phyloP scores from a whole-genome alignment of 2,797 vertebrate genomes.

The Merluccius polli region DNA sequence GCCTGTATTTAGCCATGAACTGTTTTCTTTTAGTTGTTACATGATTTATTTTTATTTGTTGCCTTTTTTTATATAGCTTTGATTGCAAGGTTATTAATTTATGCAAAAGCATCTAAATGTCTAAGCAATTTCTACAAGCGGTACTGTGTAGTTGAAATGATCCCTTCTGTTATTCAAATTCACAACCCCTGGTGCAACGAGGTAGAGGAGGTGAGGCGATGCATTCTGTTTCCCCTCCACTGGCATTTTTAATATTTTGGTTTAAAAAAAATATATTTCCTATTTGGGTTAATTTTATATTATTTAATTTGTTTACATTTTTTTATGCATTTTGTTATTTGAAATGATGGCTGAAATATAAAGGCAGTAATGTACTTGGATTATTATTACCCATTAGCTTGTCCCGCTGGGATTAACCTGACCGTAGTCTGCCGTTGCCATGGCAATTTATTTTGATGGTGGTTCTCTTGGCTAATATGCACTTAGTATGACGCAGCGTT shows the following conservation, averaged over 20 bases:
- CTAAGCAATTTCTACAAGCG: slow-evolving; percentile 36
- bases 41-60: slow-evolving; percentile 2
- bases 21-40: slow-evolving; percentile 1
- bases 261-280: slow-evolving; percentile 49
- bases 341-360: slow-evolving; percentile 48
- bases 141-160: slow-evolving; percentile 50
- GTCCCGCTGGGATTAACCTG: not conserved
- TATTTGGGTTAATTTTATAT: slow-evolving; percentile 47
- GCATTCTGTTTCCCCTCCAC: slow-evolving; percentile 8
- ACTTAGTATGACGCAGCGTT: slow-evolving; percentile 29
- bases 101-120: slow-evolving; percentile 22
- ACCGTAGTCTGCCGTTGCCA: slow-evolving; percentile 39
- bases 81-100: slow-evolving; percentile 28
- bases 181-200: not conserved
- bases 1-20: slow-evolving; percentile 50
- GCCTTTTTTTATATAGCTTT: slow-evolving; percentile 5
- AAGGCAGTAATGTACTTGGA: slow-evolving; percentile 26
- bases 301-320: slow-evolving; percentile 64
- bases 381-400: slow-evolving; percentile 5
- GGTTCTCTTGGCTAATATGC: slow-evolving; percentile 29
- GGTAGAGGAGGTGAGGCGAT: slow-evolving; percentile 38
- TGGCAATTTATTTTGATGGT: slow-evolving; percentile 38
- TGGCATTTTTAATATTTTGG: slow-evolving; percentile 22
- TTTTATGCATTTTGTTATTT: slow-evolving; percentile 21
- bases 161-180: not conserved